Percentiles rank a stretch among this genome's conserved stretches.
Conservation (phyloP, 2,888 invertebrate species). For the Drosophila quinaria region DNA sequence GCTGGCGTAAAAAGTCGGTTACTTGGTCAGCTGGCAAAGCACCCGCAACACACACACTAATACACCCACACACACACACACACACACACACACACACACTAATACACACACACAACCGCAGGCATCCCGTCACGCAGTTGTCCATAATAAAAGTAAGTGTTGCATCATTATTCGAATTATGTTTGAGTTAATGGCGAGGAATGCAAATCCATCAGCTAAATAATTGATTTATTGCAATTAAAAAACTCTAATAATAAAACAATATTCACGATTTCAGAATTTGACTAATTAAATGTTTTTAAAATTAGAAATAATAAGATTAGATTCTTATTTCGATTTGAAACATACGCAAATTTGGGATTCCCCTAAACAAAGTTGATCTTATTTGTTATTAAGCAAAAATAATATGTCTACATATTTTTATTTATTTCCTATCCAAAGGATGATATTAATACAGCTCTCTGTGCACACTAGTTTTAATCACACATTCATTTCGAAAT, state of each 20-base stretch:
- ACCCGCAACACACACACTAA: constrained; percentile 39
- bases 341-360: too few relatives aligned
- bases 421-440: neutral
- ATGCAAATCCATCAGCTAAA: constrained; percentile 11
- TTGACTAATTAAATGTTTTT: neutral
- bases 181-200: constrained; percentile 11
- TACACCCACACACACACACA: constrained; percentile 11
- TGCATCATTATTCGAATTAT: constrained; percentile 44
- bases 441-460: neutral
- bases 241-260: neutral
- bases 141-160: constrained; percentile 46
- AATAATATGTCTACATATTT: too few relatives aligned
- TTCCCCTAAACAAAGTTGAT: neutral
- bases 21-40: constrained; percentile 50
- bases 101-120: constrained; percentile 31
- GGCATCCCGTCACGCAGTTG: constrained; percentile 54
- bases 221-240: constrained; percentile 7
- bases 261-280: neutral
- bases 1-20: constrained; percentile 71
- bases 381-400: neutral
- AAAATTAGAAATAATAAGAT: neutral
- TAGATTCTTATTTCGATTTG: neutral
- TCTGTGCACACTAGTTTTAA: neutral
- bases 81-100: constrained; percentile 14
- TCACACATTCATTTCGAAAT: constrained; percentile 5